Percentiles rank a stretch among this genome's conserved stretches.
Conservation (phyloP, 2,888 invertebrate species). For the Meteorus colon region DNA sequence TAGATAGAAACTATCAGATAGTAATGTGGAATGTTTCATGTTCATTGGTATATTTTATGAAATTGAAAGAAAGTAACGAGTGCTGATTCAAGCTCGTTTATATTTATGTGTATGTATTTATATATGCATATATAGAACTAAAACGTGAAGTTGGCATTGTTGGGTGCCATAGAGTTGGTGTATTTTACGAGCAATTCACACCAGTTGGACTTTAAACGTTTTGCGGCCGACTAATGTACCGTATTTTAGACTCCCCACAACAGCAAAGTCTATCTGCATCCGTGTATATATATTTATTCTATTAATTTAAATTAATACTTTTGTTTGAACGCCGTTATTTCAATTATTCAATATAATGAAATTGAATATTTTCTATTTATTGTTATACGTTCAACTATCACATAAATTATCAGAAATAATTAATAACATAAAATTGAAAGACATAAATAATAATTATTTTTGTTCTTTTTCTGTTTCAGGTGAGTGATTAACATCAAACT, state of each 20-base stretch:
- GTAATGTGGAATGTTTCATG: background rate
- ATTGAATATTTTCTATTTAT: background rate
- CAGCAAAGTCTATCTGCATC: no score
- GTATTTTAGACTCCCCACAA: slow-evolving; percentile 19
- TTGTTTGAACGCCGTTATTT: background rate
- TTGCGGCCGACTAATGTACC: slow-evolving; percentile 62
- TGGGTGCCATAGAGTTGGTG: slow-evolving; percentile 45
- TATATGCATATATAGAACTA: background rate
- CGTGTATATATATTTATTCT: background rate
- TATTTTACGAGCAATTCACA: slow-evolving; percentile 63
- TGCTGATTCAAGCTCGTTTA: slow-evolving; percentile 52
- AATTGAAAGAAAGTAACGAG: slow-evolving; percentile 54
- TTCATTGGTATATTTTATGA: background rate
- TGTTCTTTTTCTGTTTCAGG: slow-evolving; percentile 53
- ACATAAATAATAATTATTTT: slow-evolving; percentile 14
- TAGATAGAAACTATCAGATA: background rate
- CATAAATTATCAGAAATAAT: background rate
- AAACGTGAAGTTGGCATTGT: slow-evolving; percentile 20
- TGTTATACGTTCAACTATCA: background rate
- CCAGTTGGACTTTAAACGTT: slow-evolving; percentile 52
- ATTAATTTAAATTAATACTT: background rate
- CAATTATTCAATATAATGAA: background rate
- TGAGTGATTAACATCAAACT: slow-evolving; percentile 52
- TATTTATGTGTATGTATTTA: background rate
- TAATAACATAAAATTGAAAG: background rate